These are phyloP conservation scores for Huso huso DNA, from an alignment of 2,797 vertebrate genomes.

Conservation along the genomic window DNA sequence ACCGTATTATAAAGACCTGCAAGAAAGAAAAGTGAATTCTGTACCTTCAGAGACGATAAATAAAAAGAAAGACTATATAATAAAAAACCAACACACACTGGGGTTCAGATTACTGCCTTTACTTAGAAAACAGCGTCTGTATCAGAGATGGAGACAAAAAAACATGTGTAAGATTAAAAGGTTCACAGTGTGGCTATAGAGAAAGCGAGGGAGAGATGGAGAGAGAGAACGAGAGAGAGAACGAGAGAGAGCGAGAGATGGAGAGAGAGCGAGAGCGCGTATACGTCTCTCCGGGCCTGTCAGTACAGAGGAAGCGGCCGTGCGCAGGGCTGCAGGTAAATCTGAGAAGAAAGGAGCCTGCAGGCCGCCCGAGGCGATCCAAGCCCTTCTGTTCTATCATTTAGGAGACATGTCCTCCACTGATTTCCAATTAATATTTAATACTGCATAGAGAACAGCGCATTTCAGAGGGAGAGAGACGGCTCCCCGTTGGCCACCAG, in stretches of 20 bases:
- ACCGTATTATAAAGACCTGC: no score
- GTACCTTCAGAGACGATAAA: no score
- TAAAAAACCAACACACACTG: no score
- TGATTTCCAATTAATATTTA: slow-evolving; percentile 60
- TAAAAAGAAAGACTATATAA: no score
- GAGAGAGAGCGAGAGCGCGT: slow-evolving; percentile 19
- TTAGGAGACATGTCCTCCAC: slow-evolving; percentile 70
- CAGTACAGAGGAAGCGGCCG: slow-evolving; percentile 50
- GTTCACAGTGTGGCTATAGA: slow-evolving; percentile 17
- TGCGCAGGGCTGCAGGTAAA: slow-evolving; percentile 57
- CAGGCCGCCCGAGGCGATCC: slow-evolving; percentile 62
- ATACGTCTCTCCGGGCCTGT: slow-evolving; percentile 49
- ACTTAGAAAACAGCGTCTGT: no score
- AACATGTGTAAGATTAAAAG: slow-evolving; percentile 16
- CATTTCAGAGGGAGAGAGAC: slow-evolving; percentile 21
- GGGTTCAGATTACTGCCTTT: no score
- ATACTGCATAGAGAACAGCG: slow-evolving; percentile 48
- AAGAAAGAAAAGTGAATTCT: no score
- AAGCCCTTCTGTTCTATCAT: slow-evolving; percentile 59
- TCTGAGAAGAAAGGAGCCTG: slow-evolving; percentile 66
- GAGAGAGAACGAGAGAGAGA: slow-evolving; percentile 21
- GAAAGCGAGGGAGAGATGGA: slow-evolving; percentile 25
- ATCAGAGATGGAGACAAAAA: slow-evolving; percentile 23
- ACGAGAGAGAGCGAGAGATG: slow-evolving; percentile 27
- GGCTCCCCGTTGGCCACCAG: background rate